Conservation (phyloP, 1,140 invertebrate species). For the Drosophila seguyi region DNA sequence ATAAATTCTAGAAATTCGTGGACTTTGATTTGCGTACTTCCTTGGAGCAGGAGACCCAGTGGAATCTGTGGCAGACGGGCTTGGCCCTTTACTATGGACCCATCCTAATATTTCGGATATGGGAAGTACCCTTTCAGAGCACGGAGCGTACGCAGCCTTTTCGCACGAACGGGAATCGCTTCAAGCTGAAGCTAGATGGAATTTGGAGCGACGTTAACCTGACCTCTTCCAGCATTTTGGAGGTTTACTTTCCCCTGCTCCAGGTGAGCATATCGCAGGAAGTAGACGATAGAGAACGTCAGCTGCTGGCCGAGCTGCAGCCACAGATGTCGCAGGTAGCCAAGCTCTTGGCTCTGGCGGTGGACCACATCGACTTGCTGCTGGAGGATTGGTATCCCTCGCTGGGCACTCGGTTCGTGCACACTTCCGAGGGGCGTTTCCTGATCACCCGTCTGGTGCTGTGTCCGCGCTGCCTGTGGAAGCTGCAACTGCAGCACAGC, state of each 20-base stretch:
- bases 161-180: conserved; percentile 86
- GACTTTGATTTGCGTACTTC: conserved; percentile 77
- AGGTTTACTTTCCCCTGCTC: conserved; percentile 92
- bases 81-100: conserved; percentile 94
- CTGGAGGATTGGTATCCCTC: conserved; percentile 99
- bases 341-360: conserved; percentile 94
- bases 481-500: conserved; percentile 63
- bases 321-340: conserved; percentile 91
- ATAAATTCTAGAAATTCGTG: conserved; percentile 60
- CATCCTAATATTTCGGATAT: conserved; percentile 92
- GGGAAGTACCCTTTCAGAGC: conserved; percentile 91
- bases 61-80: conserved; percentile 98
- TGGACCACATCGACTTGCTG: conserved; percentile 98
- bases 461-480: conserved; percentile 93
- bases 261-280: conserved; percentile 65
- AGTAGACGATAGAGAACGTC: conserved; percentile 52
- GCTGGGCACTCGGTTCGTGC: conserved; percentile 97
- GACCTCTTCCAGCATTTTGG: conserved; percentile 93
- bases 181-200: conserved; percentile 92
- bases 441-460: conserved; percentile 97
- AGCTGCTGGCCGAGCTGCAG: conserved; percentile 86
- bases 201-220: conserved; percentile 94
- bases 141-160: conserved; percentile 87
- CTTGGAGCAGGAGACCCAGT: conserved; percentile 87
- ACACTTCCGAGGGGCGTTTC: conserved; percentile 98